Percentiles rank a stretch among this genome's conserved stretches.
These are phyloP conservation scores for Apodemia duryi DNA, from an alignment of 2,888 invertebrate genomes.

Conservation along the genomic window DNA sequence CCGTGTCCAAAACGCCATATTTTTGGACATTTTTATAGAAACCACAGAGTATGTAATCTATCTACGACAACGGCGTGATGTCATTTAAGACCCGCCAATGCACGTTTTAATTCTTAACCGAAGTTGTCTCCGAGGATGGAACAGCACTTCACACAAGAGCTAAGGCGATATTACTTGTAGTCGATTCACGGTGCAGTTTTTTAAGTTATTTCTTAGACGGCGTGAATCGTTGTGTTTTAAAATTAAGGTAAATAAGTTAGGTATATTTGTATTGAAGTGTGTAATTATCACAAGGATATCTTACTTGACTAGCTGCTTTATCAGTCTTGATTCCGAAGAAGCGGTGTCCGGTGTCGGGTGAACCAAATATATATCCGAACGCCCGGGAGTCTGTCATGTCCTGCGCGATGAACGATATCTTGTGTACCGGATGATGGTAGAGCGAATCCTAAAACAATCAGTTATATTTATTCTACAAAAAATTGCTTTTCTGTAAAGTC, in stretches of 20 bases:
- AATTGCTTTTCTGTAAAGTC: background rate
- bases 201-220: too few relatives aligned
- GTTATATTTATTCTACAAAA: background rate
- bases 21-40: too few relatives aligned
- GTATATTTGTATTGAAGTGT: background rate
- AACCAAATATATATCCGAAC: slow-evolving; percentile 98
- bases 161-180: too few relatives aligned
- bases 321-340: slow-evolving; percentile 99
- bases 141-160: too few relatives aligned
- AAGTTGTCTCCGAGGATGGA: too few relatives aligned
- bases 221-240: too few relatives aligned
- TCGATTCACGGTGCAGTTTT: too few relatives aligned
- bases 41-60: too few relatives aligned
- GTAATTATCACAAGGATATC: slow-evolving; percentile 32
- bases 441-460: slow-evolving; percentile 86
- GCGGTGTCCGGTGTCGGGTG: slow-evolving; percentile 96
- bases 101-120: too few relatives aligned
- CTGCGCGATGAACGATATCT: slow-evolving; percentile 99
- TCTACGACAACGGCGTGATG: too few relatives aligned
- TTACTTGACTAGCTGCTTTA: slow-evolving; percentile 96
- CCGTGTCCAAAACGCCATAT: too few relatives aligned
- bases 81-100: too few relatives aligned
- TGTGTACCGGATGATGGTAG: slow-evolving; percentile 98
- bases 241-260: background rate
- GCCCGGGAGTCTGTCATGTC: slow-evolving; percentile 98